Conservation (phyloP, 2,888 invertebrate genomes). For the Capitulum mitella region DNA sequence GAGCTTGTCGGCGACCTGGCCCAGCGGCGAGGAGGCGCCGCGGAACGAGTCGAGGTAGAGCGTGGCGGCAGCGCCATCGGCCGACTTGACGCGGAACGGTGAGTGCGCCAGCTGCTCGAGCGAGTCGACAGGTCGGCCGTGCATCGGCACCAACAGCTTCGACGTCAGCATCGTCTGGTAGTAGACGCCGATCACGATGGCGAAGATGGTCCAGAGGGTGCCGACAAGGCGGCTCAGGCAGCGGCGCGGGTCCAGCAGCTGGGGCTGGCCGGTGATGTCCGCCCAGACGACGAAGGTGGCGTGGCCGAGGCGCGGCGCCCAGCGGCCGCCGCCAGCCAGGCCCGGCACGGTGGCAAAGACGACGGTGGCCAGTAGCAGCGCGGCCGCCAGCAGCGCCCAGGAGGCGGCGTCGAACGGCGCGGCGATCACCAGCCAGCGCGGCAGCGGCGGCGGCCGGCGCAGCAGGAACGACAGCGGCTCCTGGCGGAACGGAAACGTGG, state of each 20-base stretch:
- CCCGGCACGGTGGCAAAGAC: background rate
- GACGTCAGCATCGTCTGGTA: conserved; percentile 10
- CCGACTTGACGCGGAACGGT: background rate
- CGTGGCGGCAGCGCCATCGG: background rate
- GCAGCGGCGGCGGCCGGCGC: conserved; percentile 13
- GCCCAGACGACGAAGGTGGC: background rate
- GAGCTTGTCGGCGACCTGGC: background rate
- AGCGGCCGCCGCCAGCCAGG: background rate
- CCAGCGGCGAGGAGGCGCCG: background rate
- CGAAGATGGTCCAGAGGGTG: background rate
- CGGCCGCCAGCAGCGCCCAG: background rate
- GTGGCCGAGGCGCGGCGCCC: background rate
- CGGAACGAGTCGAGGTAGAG: conserved; percentile 6
- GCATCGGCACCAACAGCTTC: background rate
- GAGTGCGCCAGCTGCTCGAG: background rate
- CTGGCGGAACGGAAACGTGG: background rate
- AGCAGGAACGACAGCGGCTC: conserved; percentile 10
- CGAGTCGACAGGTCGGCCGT: conserved; percentile 1
- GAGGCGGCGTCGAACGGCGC: background rate
- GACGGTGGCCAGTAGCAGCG: background rate
- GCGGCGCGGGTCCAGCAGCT: background rate
- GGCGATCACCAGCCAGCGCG: background rate
- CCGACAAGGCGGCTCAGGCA: background rate
- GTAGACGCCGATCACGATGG: conserved; percentile 7
- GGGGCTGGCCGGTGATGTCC: background rate